phyloP scores from a whole-genome alignment of 2,113 vertebrate species.

The Isichthys henryi region DNA sequence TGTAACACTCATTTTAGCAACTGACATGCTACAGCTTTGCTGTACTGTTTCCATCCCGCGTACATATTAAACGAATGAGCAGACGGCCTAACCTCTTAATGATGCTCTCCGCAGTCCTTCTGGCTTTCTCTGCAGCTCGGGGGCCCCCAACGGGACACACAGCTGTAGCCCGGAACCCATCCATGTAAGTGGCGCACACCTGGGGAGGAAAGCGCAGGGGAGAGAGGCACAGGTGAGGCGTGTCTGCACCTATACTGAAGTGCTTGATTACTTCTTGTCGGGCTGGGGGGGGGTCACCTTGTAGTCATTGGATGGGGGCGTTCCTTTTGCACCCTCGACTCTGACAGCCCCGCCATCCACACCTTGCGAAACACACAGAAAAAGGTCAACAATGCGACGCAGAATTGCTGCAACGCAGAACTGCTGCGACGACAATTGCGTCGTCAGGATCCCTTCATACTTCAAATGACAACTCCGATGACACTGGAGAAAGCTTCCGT shows the following conservation, averaged over 20 bases:
- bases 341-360: conserved; percentile 63
- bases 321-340: conserved; percentile 64
- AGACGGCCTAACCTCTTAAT: conserved; percentile 61
- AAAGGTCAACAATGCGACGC: not conserved
- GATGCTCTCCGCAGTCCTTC: conserved; percentile 66
- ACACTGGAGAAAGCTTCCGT: not conserved
- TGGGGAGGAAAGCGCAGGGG: conserved; percentile 26
- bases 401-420: not conserved
- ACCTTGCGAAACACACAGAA: conserved; percentile 39
- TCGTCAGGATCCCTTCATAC: not conserved
- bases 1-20: not conserved
- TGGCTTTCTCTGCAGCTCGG: conserved; percentile 65
- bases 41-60: not conserved
- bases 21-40: not conserved
- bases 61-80: not conserved
- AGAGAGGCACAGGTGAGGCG: not conserved
- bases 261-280: not conserved
- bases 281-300: conserved; percentile 52
- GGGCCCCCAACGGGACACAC: conserved; percentile 71
- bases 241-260: not conserved
- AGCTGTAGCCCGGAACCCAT: conserved; percentile 74
- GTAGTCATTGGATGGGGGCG: conserved; percentile 61
- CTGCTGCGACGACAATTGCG: not conserved
- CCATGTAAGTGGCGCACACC: conserved; percentile 75
- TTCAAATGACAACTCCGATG: not conserved